Percentiles rank a stretch among this genome's conserved stretches.
These are phyloP conservation scores for Aphis gossypii DNA, from an alignment of 1,140 invertebrate genomes.

Conservation along the genomic window DNA sequence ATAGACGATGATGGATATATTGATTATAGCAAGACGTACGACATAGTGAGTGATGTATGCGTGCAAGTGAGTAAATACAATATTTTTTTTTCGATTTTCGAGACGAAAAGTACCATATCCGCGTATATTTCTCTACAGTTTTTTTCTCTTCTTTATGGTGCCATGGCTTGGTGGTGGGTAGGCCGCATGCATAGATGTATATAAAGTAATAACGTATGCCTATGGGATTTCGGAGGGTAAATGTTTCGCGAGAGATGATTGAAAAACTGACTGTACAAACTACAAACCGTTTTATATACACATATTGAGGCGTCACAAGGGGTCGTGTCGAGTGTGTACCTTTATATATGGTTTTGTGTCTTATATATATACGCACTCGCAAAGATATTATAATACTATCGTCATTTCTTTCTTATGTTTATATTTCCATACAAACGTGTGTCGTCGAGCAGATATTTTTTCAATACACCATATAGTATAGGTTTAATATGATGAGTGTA, in stretches of 20 bases:
- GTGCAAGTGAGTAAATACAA: background rate
- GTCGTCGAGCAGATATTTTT: background rate
- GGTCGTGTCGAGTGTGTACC: background rate
- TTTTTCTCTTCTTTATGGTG: background rate
- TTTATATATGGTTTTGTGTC: background rate
- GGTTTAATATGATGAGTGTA: no score
- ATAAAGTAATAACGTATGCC: background rate
- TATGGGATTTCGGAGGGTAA: background rate
- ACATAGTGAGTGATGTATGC: no score
- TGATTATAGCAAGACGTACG: no score
- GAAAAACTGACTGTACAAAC: background rate
- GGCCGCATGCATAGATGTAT: no score
- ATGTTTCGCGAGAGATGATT: background rate
- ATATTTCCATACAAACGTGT: background rate
- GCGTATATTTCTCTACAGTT: background rate
- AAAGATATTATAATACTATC: background rate
- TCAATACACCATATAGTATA: background rate
- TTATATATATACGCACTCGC: background rate
- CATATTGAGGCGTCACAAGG: background rate
- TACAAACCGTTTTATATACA: background rate
- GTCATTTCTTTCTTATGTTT: background rate
- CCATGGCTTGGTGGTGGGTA: no score
- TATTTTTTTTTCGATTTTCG: background rate
- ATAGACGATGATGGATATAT: no score
- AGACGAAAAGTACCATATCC: background rate